Conservation (phyloP, 2,113 vertebrate genomes). For the Microcebus tavaratra region DNA sequence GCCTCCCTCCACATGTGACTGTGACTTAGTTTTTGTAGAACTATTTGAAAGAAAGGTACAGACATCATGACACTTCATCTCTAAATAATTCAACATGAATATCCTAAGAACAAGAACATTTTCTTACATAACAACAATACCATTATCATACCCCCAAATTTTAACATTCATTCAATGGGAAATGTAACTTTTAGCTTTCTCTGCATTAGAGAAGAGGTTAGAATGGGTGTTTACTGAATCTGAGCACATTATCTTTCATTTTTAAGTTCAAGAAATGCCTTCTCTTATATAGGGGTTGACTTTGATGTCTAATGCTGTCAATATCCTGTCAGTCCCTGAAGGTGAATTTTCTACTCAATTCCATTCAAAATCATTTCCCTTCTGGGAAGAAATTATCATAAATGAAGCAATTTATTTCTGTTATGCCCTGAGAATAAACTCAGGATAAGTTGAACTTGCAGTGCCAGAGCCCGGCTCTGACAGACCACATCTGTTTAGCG, state of each 20-base stretch:
- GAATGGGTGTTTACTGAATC: constrained; percentile 61
- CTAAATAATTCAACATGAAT: constrained; percentile 58
- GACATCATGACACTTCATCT: constrained; percentile 13
- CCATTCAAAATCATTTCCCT: constrained; percentile 66
- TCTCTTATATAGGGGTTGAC: constrained; percentile 46
- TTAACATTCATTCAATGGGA: constrained; percentile 33
- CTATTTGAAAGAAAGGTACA: constrained; percentile 53
- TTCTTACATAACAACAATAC: constrained; percentile 34
- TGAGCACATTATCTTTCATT: constrained; percentile 55
- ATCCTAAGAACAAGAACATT: constrained; percentile 46
- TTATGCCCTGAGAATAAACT: constrained; percentile 56
- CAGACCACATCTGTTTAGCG: constrained; percentile 26
- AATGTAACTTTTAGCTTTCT: constrained; percentile 52
- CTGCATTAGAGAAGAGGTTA: constrained; percentile 12
- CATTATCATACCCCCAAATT: constrained; percentile 40
- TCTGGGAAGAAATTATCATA: constrained; percentile 71
- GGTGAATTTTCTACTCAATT: constrained; percentile 69
- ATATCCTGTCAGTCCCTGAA: constrained; percentile 49
- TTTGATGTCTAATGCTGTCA: constrained; percentile 69
- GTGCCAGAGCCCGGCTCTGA: neutral
- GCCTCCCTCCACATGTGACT: neutral
- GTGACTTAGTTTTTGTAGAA: constrained; percentile 15
- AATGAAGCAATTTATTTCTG: constrained; percentile 64
- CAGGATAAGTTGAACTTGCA: constrained; percentile 36
- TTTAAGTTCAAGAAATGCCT: constrained; percentile 64